Base-by-base conservation (phyloP, 2,113 vertebrate genomes). In the Phoenicopterus ruber region DNA sequence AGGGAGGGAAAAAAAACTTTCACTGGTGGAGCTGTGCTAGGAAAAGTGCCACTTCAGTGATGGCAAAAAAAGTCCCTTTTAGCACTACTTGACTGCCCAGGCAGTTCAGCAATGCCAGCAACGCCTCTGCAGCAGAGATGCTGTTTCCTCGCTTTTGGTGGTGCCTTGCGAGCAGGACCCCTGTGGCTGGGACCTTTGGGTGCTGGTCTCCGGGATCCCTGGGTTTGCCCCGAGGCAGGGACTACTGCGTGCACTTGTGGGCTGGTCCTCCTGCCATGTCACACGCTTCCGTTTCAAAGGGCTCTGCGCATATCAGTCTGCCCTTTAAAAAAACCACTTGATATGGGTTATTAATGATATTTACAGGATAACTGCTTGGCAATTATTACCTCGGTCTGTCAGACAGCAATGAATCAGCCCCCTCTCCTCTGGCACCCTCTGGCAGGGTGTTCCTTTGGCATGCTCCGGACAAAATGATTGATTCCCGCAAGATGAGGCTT, bases 261-360 rank as follows among this genome's bases (percentile, higher is more conserved):
- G 55, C 83, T 76, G 71, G 31, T 57, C 36, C 76, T 16, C 6
- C 54, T 46, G 58, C 88, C 31, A 3, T 50, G 84, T 86, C 87
- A 92, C 1, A 0, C 2, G 3, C 38, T 84, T 82, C 84, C 3
- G 40, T 77, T 81, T 96, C 94, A 34, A 90, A 95, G 96, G 58
- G 63, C 91, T 93, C 32, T 2, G 1, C 2, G 38, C 10, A 0
- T 94, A 94, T 96, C 96, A 55, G 92, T 58, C 79, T 87, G 82
- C 54, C 93, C 96, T 95, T 88, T 50, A 76, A 72, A 83, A 91
- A 59, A 44, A 57, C 26, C 91, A 32, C 85, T 76, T 26, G 83
- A 82, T 91, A 94, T 1, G 77, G 72, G 95, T 92, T 95, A 95
- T 95, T 96, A 96, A 93, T 96, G 86, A 58, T 94, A 94, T 96